Evolutionary conservation across 1,140 invertebrate species (phyloP), one percentile per base, ranked within the genome.

Genomic region (Eriosoma lanigerum): DNA sequence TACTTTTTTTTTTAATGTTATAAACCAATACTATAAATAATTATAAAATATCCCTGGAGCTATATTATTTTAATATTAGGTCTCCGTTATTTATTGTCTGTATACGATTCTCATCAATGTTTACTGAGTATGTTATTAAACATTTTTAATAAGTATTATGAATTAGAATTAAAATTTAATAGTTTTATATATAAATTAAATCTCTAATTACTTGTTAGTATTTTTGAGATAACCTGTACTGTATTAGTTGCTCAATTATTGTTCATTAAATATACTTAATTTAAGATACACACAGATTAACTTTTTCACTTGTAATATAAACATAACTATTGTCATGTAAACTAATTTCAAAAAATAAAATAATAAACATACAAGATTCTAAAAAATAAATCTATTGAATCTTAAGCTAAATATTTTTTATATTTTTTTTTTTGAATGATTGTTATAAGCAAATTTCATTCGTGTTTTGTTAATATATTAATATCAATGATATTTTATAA

Each of bases 191-290:
- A 32, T 62, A 32, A 19, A 17, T 15, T 60, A 60, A 60, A 60
- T 60, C 12, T 29, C 24, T 29, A 29, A 29, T 26, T 0, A 26
- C 24, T 60, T 60, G 2, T 32, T 62, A 2, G 6, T 19, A 29
- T 62, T 19, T 62, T 17, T 10, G 8, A 32, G 17, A 62, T 15
- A 29, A 62, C 26, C 32, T 46, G 32, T n/a, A n/a, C n/a, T n/a
- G n/a, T 44, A 66, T 44, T 66, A 66, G 19, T 66, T 66, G 62
- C 62, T 66, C 62, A 66, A 66, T 38, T 66, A 66, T 46, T 66
- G 10, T 66, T 44, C 10, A 46, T 66, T 66, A 62, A 38, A 12
- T 66, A 44, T 44, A 38, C 8, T 1, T 64, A 62, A n/a, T 62
- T 38, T 38, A 38, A 38, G 9, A 10, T 66, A 44, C 44, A 12